Base-by-base conservation (phyloP, 2,888 invertebrate species). In the Eledona agricola region DNA sequence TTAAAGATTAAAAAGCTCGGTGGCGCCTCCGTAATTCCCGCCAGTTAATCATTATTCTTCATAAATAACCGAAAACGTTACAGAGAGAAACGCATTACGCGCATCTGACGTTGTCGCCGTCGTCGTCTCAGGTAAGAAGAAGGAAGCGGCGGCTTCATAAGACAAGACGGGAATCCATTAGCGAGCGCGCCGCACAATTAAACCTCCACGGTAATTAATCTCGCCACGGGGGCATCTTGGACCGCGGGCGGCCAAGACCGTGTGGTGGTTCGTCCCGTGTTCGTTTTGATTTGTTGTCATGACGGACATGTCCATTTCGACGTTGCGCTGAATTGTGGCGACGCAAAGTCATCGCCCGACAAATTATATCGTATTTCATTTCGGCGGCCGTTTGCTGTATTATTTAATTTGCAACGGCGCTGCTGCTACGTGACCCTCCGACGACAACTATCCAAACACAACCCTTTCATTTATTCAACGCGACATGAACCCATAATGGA, bases 151-250 rank as follows among this genome's bases (percentile, higher is more conserved):
- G 55, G 50, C 51, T 46, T 52, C 51, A 55, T 46, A 55, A 51
- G 47, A 55, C 55, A 51, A 51, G 60, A 57, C 53, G 52, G 55
- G 56, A 57, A 55, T 60, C 58, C 60, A 59, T 60, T 59, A 60
- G 60, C 57, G 46, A 57, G 52, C 58, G 60, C 58, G 58, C 55
- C 57, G 52, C 53, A 55, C 58, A 60, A 60, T 60, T 60, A 60
- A 60, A 55, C 50, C 60, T 57, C 51, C 12, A 49, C 37, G 53
- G 57, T 55, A 57, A 60, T 60, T 60, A 60, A 60, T 60, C 60
- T 59, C 60, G 45, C 60, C 45, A 43, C 55, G 57, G 60, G 60
- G 55, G 17, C 31, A 29, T 37, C 46, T 22, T 47, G 50, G 49
- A 57, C 49, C 47, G 40, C 52, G 28, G 57, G 56, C 59, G 57